These are phyloP conservation scores for Mizuhopecten yessoensis DNA, from an alignment of 1,140 invertebrate species.

Conservation along the genomic window DNA sequence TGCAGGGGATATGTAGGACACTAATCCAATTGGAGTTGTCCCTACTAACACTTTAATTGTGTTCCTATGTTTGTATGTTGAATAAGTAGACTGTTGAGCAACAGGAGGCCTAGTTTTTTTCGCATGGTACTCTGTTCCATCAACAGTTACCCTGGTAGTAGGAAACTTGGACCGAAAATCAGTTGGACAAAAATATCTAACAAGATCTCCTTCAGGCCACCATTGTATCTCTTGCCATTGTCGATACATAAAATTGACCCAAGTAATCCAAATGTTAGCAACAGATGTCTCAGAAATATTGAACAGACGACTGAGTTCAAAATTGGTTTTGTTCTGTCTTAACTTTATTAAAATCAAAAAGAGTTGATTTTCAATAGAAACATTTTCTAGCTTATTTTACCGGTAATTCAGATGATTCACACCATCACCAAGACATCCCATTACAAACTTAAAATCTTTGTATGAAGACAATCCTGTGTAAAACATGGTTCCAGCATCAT, in stretches of 20 bases:
- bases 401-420: constrained; percentile 80
- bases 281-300: constrained; percentile 66
- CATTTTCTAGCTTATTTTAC: constrained; percentile 42
- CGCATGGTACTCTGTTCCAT: no score
- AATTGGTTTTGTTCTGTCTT: constrained; percentile 64
- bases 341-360: constrained; percentile 74
- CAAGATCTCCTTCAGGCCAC: constrained; percentile 72
- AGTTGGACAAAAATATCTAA: constrained; percentile 65
- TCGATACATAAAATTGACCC: constrained; percentile 73
- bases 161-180: no score
- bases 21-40: constrained; percentile 48
- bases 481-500: constrained; percentile 84
- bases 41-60: constrained; percentile 48
- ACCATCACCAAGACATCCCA: constrained; percentile 54
- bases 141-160: no score
- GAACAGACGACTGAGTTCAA: constrained; percentile 72
- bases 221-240: constrained; percentile 70
- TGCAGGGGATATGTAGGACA: constrained; percentile 47
- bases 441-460: constrained; percentile 57
- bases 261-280: constrained; percentile 71
- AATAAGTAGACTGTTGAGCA: constrained; percentile 43
- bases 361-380: constrained; percentile 50
- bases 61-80: constrained; percentile 47
- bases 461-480: constrained; percentile 56
- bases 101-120: constrained; percentile 37